Evolutionary conservation across 2,888 invertebrate genomes (phyloP).

Genomic region (Callyntrura guangdongensis): DNA sequence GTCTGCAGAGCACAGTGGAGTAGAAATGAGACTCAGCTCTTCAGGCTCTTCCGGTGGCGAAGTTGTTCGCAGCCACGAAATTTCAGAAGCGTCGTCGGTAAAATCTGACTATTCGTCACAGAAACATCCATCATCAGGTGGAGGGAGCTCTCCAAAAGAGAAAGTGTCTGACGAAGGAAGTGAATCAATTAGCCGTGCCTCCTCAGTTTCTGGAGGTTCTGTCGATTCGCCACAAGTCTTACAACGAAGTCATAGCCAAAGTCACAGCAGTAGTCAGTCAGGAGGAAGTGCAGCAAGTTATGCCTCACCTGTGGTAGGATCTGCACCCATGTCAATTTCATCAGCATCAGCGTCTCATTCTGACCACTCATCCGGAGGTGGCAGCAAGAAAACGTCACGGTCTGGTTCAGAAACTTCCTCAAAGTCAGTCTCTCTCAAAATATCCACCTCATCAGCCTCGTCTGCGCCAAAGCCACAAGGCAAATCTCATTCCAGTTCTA

Average conservation of each 20-base stretch:
- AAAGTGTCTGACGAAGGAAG: slow-evolving; percentile 78
- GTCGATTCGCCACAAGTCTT: slow-evolving; percentile 77
- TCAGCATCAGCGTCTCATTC: slow-evolving; percentile 71
- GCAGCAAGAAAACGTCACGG: slow-evolving; percentile 76
- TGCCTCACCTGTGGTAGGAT: slow-evolving; percentile 75
- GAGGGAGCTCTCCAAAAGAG: slow-evolving; percentile 71
- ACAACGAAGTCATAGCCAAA: slow-evolving; percentile 68
- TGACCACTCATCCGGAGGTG: slow-evolving; percentile 73
- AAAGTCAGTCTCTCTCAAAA: slow-evolving; percentile 74
- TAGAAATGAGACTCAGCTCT: slow-evolving; percentile 54
- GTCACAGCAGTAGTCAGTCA: slow-evolving; percentile 75
- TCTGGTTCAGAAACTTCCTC: slow-evolving; percentile 79
- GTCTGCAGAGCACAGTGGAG: slow-evolving; percentile 19
- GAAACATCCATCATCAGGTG: slow-evolving; percentile 62
- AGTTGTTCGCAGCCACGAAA: slow-evolving; percentile 71
- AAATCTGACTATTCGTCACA: slow-evolving; percentile 75
- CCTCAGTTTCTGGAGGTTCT: slow-evolving; percentile 76
- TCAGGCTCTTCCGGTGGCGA: slow-evolving; percentile 53
- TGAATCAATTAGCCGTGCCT: slow-evolving; percentile 75
- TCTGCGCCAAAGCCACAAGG: slow-evolving; percentile 68
- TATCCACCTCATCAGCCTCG: slow-evolving; percentile 69
- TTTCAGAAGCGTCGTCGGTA: slow-evolving; percentile 76
- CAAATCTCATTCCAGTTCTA: slow-evolving; percentile 79
- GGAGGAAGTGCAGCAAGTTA: slow-evolving; percentile 62
- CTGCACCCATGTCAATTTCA: slow-evolving; percentile 77